These are phyloP conservation scores for Corydoras sp. DNA, from an alignment of 2,113 vertebrate genomes.

Conservation along the genomic window DNA sequence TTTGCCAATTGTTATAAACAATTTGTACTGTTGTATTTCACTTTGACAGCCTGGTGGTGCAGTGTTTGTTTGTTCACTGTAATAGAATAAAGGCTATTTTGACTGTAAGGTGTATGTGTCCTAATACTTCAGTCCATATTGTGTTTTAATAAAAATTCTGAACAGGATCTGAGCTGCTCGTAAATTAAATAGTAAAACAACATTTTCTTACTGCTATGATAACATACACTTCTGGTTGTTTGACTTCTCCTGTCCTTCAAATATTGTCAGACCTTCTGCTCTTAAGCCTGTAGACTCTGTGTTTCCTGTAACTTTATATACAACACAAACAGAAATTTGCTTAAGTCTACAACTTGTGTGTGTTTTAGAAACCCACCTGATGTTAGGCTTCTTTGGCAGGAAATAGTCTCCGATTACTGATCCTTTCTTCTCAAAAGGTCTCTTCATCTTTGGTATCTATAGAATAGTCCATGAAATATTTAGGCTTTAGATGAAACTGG, in stretches of 20 bases:
- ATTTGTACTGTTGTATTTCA: too few relatives aligned
- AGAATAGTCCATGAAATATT: conserved; percentile 40
- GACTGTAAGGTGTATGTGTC: background rate
- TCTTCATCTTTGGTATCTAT: conserved; percentile 63
- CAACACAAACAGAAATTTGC: background rate
- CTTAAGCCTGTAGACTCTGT: background rate
- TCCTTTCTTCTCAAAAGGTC: conserved; percentile 66
- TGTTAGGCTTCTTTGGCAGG: conserved; percentile 58
- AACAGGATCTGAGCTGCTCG: too few relatives aligned
- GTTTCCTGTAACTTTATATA: background rate
- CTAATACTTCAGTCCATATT: background rate
- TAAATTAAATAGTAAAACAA: too few relatives aligned
- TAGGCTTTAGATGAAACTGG: conserved; percentile 32
- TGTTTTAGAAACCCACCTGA: conserved; percentile 63
- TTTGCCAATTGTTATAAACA: too few relatives aligned
- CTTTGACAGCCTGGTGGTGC: too few relatives aligned
- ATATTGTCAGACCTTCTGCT: background rate
- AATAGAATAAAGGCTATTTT: too few relatives aligned
- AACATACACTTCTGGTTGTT: too few relatives aligned
- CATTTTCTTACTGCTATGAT: too few relatives aligned
- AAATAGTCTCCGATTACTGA: conserved; percentile 72
- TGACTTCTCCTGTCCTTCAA: background rate
- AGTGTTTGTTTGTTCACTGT: too few relatives aligned
- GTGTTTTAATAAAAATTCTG: background rate
- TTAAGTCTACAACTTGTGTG: background rate